A percentile compares a stretch with the other conserved stretches of the same genome.
These are phyloP conservation scores for Pantala flavescens DNA, from an alignment of 1,140 invertebrate genomes.

Conservation along the genomic window DNA sequence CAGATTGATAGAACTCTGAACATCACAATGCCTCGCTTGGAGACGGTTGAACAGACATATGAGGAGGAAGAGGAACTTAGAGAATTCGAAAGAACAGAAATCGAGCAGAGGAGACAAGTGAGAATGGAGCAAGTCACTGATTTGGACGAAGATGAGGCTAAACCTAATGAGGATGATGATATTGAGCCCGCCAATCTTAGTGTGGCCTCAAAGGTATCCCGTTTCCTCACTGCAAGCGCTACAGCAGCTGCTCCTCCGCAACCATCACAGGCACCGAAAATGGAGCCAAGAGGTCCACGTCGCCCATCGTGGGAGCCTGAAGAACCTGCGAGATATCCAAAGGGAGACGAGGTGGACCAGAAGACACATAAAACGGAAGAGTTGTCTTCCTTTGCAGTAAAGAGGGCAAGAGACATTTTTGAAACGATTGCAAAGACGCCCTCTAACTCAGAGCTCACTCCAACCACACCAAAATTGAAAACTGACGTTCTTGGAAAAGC, in stretches of 20 bases:
- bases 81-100: not conserved
- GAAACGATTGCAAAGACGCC: not conserved
- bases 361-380: slow-evolving; percentile 33
- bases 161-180: not conserved
- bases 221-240: not conserved
- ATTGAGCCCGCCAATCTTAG: not conserved
- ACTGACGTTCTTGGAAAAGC: not conserved
- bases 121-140: not conserved
- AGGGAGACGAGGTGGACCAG: not conserved
- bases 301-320: not conserved
- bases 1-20: not conserved
- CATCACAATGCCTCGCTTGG: not conserved
- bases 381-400: not conserved
- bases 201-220: not conserved
- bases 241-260: not conserved
- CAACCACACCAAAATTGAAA: not conserved
- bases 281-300: not conserved
- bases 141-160: not conserved
- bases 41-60: slow-evolving; percentile 14
- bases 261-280: not conserved
- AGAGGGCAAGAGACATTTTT: not conserved
- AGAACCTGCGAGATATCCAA: not conserved
- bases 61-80: not conserved
- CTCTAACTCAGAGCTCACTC: not conserved
- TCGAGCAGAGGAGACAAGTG: not conserved